Evolutionary conservation across 2,888 invertebrate species (phyloP).

Genomic region (Macrosoma leucophasiata): DNA sequence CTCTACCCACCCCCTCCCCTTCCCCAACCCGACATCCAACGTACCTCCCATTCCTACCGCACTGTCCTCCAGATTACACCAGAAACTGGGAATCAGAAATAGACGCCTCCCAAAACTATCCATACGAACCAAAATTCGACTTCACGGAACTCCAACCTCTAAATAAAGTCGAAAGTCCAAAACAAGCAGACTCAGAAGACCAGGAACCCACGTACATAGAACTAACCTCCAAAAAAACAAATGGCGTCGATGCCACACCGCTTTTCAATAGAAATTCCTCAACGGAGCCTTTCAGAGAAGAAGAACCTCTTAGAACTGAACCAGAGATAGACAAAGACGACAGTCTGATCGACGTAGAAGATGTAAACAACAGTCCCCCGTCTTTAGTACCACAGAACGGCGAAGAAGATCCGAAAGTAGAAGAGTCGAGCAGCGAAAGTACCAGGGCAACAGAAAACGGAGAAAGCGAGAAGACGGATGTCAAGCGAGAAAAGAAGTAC

Average conservation of each 20-base stretch:
- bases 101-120: slow-evolving; percentile 63
- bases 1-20: slow-evolving; percentile 67
- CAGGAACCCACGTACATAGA: slow-evolving; percentile 65
- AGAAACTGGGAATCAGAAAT: slow-evolving; percentile 73
- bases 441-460: slow-evolving; percentile 45
- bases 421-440: slow-evolving; percentile 40
- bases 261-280: slow-evolving; percentile 48
- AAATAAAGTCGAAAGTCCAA: slow-evolving; percentile 64
- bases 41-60: slow-evolving; percentile 61
- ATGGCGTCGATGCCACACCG: slow-evolving; percentile 42
- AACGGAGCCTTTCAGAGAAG: slow-evolving; percentile 56
- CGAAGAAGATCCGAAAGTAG: slow-evolving; percentile 30
- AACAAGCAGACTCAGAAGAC: slow-evolving; percentile 48
- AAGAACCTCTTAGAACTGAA: slow-evolving; percentile 61
- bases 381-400: slow-evolving; percentile 34
- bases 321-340: slow-evolving; percentile 70
- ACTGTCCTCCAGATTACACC: slow-evolving; percentile 61
- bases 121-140: slow-evolving; percentile 60
- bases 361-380: slow-evolving; percentile 55
- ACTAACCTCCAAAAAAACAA: slow-evolving; percentile 56
- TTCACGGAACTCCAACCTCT: slow-evolving; percentile 61
- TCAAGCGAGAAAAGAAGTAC: slow-evolving; percentile 61
- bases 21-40: slow-evolving; percentile 65
- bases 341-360: slow-evolving; percentile 69
- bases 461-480: slow-evolving; percentile 52